These are phyloP conservation scores for Aurelia aurita DNA, from an alignment of 30 jellyfish, hydroid and myxozoan genomes.

Conservation along the genomic window DNA sequence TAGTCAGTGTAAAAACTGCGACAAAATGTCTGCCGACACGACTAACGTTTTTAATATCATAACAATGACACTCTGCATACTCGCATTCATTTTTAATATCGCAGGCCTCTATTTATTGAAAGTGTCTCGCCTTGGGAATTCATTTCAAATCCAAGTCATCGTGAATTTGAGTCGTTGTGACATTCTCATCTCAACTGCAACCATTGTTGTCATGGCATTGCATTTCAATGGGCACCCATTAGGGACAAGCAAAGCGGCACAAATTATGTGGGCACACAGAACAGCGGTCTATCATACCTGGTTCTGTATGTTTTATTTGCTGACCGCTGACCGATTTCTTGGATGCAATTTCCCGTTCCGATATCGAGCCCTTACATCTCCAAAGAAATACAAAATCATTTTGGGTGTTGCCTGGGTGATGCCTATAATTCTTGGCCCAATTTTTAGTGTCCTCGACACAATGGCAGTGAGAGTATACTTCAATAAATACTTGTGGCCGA, in stretches of 20 bases:
- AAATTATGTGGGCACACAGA: not conserved
- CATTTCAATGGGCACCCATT: not conserved
- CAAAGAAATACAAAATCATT: not conserved
- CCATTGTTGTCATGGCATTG: not conserved
- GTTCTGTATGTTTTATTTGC: constrained; percentile 16
- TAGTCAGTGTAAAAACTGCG: no score
- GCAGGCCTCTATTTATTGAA: not conserved
- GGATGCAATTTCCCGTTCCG: constrained; percentile 21
- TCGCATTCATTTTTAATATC: not conserved
- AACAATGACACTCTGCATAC: no score
- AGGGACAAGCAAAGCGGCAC: not conserved
- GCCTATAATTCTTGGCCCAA: not conserved
- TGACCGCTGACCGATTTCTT: constrained; percentile 27
- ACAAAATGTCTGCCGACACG: no score
- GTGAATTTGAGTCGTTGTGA: constrained; percentile 1
- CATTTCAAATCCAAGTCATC: constrained; percentile 12
- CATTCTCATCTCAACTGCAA: not conserved
- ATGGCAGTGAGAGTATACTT: not conserved
- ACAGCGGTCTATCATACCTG: constrained; percentile 3
- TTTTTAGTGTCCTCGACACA: not conserved
- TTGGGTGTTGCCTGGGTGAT: not conserved
- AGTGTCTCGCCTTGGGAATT: not conserved
- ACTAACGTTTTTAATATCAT: no score
- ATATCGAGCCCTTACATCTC: not conserved
- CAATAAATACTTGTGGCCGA: constrained; percentile 27